These are phyloP conservation scores for Prochilodus magdalenae DNA, from an alignment of 2,113 vertebrate species.

Conservation along the genomic window DNA sequence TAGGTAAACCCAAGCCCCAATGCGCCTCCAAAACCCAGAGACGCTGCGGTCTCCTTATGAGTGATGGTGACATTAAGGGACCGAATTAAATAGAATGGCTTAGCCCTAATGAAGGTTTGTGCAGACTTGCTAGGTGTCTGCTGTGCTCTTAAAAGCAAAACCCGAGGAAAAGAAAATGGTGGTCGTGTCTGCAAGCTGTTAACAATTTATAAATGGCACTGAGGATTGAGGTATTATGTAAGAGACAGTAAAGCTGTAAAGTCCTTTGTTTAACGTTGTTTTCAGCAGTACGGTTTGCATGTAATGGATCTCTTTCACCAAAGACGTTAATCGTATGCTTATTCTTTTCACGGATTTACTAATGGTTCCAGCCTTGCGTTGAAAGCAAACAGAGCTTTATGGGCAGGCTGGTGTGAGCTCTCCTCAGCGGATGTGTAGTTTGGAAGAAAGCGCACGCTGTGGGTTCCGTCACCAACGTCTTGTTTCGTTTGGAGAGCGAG, in stretches of 20 bases:
- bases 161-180: not conserved
- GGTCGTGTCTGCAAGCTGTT: not conserved
- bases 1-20: not conserved
- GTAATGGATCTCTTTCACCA: not conserved
- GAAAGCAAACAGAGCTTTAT: constrained; percentile 25
- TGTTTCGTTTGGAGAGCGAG: constrained; percentile 46
- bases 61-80: constrained; percentile 12
- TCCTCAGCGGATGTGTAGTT: constrained; percentile 23
- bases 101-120: not conserved
- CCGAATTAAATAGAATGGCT: not conserved
- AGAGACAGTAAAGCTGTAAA: constrained; percentile 23
- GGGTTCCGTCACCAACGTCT: constrained; percentile 3
- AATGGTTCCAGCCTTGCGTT: constrained; percentile 2
- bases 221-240: not conserved
- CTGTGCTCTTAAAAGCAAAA: constrained; percentile 28
- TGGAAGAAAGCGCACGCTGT: constrained; percentile 20
- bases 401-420: constrained; percentile 2
- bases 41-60: not conserved
- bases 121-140: not conserved
- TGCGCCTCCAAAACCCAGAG: not conserved
- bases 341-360: constrained; percentile 17
- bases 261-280: not conserved
- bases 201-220: constrained; percentile 7
- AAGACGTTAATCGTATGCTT: not conserved
- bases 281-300: constrained; percentile 9